These are phyloP conservation scores for Xiphophorus hellerii DNA, from an alignment of 2,113 vertebrate species.

Conservation along the genomic window DNA sequence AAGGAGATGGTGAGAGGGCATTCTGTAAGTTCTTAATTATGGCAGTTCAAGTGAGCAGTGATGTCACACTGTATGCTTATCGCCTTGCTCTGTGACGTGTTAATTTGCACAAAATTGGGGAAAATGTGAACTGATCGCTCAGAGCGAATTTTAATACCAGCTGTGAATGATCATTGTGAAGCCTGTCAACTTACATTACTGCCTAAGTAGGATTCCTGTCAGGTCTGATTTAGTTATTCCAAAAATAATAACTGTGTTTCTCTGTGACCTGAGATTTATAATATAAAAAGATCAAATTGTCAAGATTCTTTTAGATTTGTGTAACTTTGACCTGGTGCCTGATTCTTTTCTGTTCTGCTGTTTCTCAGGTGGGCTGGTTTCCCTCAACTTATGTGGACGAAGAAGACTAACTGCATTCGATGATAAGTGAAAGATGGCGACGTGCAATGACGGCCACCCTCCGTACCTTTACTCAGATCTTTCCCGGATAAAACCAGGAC, in stretches of 20 bases:
- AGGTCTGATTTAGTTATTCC: too few relatives aligned
- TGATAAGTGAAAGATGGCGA: slow-evolving; percentile 4
- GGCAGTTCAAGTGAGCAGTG: not conserved
- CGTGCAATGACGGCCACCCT: slow-evolving; percentile 23
- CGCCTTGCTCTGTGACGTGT: not conserved
- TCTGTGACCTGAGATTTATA: not conserved
- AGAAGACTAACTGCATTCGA: slow-evolving; percentile 83
- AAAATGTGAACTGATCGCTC: not conserved
- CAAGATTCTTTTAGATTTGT: not conserved
- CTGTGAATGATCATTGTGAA: not conserved
- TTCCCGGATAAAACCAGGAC: slow-evolving; percentile 41
- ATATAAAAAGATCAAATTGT: too few relatives aligned
- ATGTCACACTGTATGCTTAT: not conserved
- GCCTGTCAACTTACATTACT: not conserved
- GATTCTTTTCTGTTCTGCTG: not conserved
- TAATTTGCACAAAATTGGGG: not conserved
- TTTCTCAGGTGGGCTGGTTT: slow-evolving; percentile 92
- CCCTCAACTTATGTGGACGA: slow-evolving; percentile 95
- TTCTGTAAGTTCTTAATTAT: not conserved
- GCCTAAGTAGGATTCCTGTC: too few relatives aligned
- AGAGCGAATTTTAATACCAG: not conserved
- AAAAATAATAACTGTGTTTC: too few relatives aligned
- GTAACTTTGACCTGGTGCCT: not conserved
- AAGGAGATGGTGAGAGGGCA: too few relatives aligned
- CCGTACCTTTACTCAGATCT: slow-evolving; percentile 28